A percentile compares a stretch with the other conserved stretches of the same genome.
Conservation (phyloP, 2,888 invertebrate genomes). For the Parnassius apollo region DNA sequence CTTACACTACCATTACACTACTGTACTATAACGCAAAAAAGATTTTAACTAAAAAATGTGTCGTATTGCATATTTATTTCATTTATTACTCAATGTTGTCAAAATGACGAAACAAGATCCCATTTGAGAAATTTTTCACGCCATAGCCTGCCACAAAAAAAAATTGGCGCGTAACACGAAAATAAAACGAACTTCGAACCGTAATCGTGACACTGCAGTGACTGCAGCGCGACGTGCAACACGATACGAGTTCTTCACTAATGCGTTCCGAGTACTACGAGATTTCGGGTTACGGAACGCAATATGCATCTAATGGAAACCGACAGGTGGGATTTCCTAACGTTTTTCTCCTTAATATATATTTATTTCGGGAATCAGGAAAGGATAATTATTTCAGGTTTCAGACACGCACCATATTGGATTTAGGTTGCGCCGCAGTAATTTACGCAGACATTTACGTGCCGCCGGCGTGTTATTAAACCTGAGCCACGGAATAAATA, state of each 20-base stretch:
- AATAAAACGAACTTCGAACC: conserved; percentile 7
- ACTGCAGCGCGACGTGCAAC: conserved; percentile 26
- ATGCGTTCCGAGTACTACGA: conserved; percentile 42
- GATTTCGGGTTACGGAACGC: conserved; percentile 31
- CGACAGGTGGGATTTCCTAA: conserved; percentile 25
- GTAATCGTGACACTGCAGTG: conserved; percentile 13
- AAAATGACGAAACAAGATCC: not conserved
- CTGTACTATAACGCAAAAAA: too few relatives aligned
- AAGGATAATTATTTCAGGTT: not conserved
- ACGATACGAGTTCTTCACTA: conserved; percentile 33
- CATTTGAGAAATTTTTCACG: not conserved
- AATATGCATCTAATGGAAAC: conserved; percentile 34
- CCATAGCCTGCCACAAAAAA: not conserved
- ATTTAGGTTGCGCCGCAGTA: not conserved
- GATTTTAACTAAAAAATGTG: too few relatives aligned
- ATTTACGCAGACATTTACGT: too few relatives aligned
- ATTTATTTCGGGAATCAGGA: conserved; percentile 7
- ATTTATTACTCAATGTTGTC: too few relatives aligned
- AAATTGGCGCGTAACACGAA: not conserved
- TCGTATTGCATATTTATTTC: too few relatives aligned
- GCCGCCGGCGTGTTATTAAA: too few relatives aligned
- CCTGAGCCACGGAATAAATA: too few relatives aligned
- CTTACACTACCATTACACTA: too few relatives aligned
- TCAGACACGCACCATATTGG: not conserved
- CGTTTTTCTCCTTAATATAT: conserved; percentile 21